Base-by-base conservation (phyloP, 2,113 vertebrate species). In the Mugil cephalus region DNA sequence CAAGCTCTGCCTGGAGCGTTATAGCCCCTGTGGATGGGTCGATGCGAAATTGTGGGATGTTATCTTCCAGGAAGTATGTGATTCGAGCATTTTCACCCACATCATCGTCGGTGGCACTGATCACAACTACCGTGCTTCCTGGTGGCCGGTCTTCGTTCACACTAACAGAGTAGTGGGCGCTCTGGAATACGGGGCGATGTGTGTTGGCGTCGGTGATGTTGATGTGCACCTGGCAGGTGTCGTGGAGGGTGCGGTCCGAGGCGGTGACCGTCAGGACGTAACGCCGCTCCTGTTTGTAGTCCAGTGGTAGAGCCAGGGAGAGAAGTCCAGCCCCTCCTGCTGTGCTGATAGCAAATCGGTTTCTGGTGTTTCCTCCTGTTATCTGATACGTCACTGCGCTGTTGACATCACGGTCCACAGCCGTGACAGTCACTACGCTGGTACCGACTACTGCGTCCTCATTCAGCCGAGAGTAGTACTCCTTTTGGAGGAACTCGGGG, bases 151-250 rank as follows among this genome's bases (percentile, higher is more conserved):
- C 96, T 85, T 99, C 98, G 0, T 98, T 97, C 70, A 99, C 94
- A 15, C 93, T 97, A 19, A 98, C 94, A 0, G 98, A 97, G 84
- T 99, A 99, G 91, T 99, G 98, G 21, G 98, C 96, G 0, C 97
- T 99, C 80, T 99, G 98, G 81, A 99, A 99, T 11, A 99, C 97
- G 0, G 98, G 98, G 40, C 98, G 89, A 70, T 99, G 98, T 0
- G 98, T 99, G 89, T 99, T 99, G 80, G 98, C 98, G 3, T 99
- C 98, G 0, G 98, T 99, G 83, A 99, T 98, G 90, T 99, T 99
- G 87, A 99, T 92, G 69, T 99, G 97, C 58, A 99, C 96, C 0
- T 98, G 95, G 81, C 97, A 99, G 71, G 95, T 98, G 88, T 99
- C 98, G 0, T 98, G 96, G 39, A 99, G 95, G 1, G 97, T 98